Base-by-base conservation (phyloP, 1,140 invertebrate species). In the Carcinoscorpius rotundicauda region DNA sequence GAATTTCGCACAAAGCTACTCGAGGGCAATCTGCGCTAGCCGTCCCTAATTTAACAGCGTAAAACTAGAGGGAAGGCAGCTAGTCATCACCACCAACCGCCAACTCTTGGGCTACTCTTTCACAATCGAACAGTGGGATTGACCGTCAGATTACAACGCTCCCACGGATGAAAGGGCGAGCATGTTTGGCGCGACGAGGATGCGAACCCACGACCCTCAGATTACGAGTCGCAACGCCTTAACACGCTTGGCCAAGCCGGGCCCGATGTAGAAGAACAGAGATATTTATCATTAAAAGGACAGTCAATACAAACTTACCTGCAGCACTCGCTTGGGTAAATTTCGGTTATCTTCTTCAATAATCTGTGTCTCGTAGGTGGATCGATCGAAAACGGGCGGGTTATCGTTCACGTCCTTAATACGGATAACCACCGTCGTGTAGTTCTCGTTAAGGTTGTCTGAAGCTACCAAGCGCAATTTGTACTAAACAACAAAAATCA, bases 391-490 rank as follows among this genome's bases (percentile, higher is more conserved):
- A 64, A 88, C 86, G 3, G 88, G 88, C n/a, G 85, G 84, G 77
- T 89, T 88, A 78, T 94, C 91, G 77, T 95, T 95, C 58, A 93
- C 90, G 74, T 94, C 92, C 80, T 93, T 93, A 66, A 95, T 90
- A 78, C 93, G 89, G 72, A 95, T 94, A 70, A 95, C 89, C 51
- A 95, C 91, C 5, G 87, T 92, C 4, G 92, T 95, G 78, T 91
- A 90, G 82, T 95, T 95, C 78, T 95, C 91, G 79, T 93, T 93
- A 71, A 94, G 81, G 82, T 94, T 94, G 79, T 95, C 92, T 59
- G 91, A 95, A 11, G 91, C 91, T 51, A 91, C 91, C 77, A 95
- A 79, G 74, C 88, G 86, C 73, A 95, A 82, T 81, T 94, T 91
- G 79, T 94, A 95, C 91, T 95, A 52, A 49, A 61, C 29, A 29